Conservation (phyloP, 2,888 invertebrate genomes). For the Caenorhabditis zanzibari region DNA sequence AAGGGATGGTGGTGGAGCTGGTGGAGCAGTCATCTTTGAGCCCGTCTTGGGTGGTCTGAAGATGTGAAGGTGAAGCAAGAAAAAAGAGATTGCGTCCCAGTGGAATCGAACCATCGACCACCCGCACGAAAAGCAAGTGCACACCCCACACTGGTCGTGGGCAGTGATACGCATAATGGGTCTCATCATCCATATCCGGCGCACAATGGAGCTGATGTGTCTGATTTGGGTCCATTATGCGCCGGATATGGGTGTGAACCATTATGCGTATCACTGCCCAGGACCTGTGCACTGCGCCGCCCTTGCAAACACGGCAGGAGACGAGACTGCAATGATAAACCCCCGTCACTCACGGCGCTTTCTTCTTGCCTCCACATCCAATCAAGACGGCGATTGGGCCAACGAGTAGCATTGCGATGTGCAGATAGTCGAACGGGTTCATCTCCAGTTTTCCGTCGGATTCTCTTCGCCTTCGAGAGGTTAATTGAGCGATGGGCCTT, state of each 20-base stretch:
- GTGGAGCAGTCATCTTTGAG: constrained; percentile 38
- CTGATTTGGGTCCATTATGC: no score
- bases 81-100: no score
- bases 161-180: no score
- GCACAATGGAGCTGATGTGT: no score
- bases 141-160: not conserved
- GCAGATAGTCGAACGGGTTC: constrained; percentile 49
- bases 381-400: constrained; percentile 31
- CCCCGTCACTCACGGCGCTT: constrained; percentile 32
- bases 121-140: not conserved
- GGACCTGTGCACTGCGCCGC: no score
- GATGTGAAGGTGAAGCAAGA: no score
- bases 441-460: constrained; percentile 18
- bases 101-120: not conserved
- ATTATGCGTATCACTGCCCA: no score
- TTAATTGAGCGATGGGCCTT: constrained; percentile 11
- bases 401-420: constrained; percentile 30
- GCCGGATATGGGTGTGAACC: no score
- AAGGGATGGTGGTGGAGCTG: constrained; percentile 24
- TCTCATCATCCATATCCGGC: no score
- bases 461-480: no score
- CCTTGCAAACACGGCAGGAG: no score
- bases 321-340: not conserved
- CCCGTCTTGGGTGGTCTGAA: constrained; percentile 34
- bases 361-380: constrained; percentile 55